A percentile compares a stretch with the other conserved stretches of the same genome.
Conservation (phyloP, 1,140 invertebrate genomes). For the Solenopsis fugax region DNA sequence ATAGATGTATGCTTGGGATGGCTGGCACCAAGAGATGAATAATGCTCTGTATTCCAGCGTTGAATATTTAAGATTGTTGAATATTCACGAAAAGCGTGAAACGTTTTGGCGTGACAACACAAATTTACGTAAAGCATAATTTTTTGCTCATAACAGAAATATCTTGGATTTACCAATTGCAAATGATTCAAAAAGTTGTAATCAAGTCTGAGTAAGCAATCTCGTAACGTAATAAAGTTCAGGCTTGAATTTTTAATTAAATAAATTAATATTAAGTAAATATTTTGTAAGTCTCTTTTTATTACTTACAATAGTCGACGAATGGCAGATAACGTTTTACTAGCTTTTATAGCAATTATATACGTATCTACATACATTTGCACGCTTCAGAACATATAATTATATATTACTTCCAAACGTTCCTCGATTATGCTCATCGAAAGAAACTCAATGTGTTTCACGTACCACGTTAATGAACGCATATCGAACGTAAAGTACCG, state of each 20-base stretch:
- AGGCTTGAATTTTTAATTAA: neutral
- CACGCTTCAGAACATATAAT: neutral
- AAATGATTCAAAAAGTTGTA: neutral
- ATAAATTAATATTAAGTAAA: neutral
- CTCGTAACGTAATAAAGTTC: neutral
- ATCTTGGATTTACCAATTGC: neutral
- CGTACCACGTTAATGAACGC: conserved; percentile 17
- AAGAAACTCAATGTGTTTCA: conserved; percentile 26
- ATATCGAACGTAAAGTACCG: conserved; percentile 1
- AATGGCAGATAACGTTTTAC: neutral
- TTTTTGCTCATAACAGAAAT: conserved; percentile 27
- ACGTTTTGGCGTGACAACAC: conserved; percentile 35
- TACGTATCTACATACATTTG: neutral
- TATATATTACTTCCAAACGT: conserved; percentile 1
- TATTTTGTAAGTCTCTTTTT: neutral
- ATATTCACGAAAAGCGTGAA: conserved; percentile 55
- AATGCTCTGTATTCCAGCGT: conserved; percentile 44
- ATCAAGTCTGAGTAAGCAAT: neutral
- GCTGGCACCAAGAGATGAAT: conserved; percentile 45
- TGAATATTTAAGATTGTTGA: conserved; percentile 63
- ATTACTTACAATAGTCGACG: neutral
- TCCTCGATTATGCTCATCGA: neutral
- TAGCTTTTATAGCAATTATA: neutral
- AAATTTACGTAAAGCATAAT: conserved; percentile 27
- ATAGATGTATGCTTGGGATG: conserved; percentile 50